Base-by-base conservation (phyloP, 2,797 vertebrate genomes). In the Sandelia bainsii region DNA sequence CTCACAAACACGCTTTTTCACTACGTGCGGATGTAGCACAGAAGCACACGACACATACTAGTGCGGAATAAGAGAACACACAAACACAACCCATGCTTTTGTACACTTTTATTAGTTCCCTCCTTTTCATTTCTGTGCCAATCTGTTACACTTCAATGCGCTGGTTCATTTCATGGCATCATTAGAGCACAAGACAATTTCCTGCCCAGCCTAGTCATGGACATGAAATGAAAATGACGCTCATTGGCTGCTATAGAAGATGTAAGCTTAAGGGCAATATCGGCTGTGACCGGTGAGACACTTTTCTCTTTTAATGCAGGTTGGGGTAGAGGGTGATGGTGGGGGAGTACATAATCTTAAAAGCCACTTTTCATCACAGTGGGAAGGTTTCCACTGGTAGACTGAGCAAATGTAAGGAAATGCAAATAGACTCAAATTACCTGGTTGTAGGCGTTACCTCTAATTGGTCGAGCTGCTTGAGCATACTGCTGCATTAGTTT, bases 101-200 rank as follows among this genome's bases (percentile, higher is more conserved):
- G 50, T 29, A 51, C 25, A 75, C 32, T 75, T 77, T 80, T 78
- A 80, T 87, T 68, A 79, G 64, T 51, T 57, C n/a, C 22, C 12
- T 14, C 12, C 39, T 65, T 76, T 83, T 81, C 37, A 60, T 87
- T 88, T 80, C 58, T 50, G 62, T 80, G 60, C 67, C 67, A 67
- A 53, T 78, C 69, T 42, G 62, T 77, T 68, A 75, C 79, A 87
- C 79, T 75, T 75, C 62, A 73, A 14, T 52, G 72, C 76, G 17
- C 50, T 62, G 72, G 23, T 80, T 89, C 73, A 80, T 86, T 87
- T 74, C 0, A 11, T 10, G 6, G 74, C 79, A 79, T 90, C 83
- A 86, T 90, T 89, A 88, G 67, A 83, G 70, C 79, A 79, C 60
- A 62, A 77, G 81, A 80, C 80, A 84, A 86, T 89, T 88, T 89